phyloP scores from a whole-genome alignment of 2,888 invertebrate species.

The Papilio gigon region DNA sequence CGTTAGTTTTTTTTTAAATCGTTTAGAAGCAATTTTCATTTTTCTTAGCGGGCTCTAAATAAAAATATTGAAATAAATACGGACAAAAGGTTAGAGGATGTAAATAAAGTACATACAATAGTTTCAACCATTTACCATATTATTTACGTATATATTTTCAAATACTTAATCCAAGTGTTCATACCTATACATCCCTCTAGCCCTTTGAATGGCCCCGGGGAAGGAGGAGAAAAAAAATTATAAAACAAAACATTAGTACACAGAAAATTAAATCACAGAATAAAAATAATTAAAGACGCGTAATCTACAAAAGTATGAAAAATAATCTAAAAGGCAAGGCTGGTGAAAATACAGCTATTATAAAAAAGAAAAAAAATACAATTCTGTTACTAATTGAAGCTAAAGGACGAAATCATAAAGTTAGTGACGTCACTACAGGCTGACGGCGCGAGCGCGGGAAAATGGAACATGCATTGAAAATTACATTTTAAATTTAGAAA shows the following conservation, averaged over 20 bases:
- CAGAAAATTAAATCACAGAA: background rate
- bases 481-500: too few relatives aligned
- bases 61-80: conserved; percentile 44
- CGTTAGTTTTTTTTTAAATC: too few relatives aligned
- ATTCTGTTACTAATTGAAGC: too few relatives aligned
- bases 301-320: background rate
- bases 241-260: conserved; percentile 44
- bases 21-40: background rate
- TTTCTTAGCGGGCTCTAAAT: background rate
- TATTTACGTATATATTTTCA: conserved; percentile 38
- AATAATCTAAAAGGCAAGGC: too few relatives aligned
- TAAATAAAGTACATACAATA: conserved; percentile 51
- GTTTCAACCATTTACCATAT: conserved; percentile 41
- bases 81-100: conserved; percentile 76
- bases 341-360: too few relatives aligned
- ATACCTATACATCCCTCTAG: conserved; percentile 78
- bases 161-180: conserved; percentile 48
- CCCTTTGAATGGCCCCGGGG: conserved; percentile 70
- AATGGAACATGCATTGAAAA: too few relatives aligned
- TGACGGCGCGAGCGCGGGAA: too few relatives aligned
- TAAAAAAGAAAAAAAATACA: too few relatives aligned
- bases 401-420: too few relatives aligned
- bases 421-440: too few relatives aligned
- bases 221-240: conserved; percentile 58
- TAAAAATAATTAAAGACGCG: background rate